Evolutionary conservation across 2,113 vertebrate genomes (phyloP).

Genomic region (Poeciliopsis occidentalis): DNA sequence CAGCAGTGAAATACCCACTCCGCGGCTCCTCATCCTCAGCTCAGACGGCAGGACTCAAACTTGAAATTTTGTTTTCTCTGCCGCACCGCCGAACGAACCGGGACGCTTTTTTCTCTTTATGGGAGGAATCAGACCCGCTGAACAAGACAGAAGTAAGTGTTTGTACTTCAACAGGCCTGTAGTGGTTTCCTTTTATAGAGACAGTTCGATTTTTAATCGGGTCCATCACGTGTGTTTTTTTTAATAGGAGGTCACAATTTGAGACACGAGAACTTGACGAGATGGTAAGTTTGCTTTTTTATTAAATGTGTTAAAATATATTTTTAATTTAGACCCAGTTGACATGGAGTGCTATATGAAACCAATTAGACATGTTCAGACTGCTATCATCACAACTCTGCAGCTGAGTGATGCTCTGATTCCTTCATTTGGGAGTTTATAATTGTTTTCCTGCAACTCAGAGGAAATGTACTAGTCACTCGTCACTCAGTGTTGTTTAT

Average conservation of each 20-base stretch:
- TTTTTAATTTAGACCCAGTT: neutral
- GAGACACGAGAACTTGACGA: slow-evolving; percentile 47
- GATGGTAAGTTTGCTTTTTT: slow-evolving; percentile 67
- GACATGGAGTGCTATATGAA: neutral
- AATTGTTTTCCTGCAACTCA: neutral
- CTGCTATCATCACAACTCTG: slow-evolving; percentile 20
- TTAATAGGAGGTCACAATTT: slow-evolving; percentile 38
- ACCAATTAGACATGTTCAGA: slow-evolving; percentile 2
- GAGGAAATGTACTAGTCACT: neutral
- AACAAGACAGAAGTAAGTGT: slow-evolving; percentile 26
- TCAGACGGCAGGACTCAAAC: neutral
- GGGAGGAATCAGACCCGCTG: neutral
- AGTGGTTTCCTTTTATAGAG: neutral
- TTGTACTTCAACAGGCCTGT: too few relatives aligned
- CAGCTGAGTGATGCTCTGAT: slow-evolving; percentile 31
- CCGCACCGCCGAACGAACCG: neutral
- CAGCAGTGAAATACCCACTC: slow-evolving; percentile 9
- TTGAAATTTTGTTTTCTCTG: neutral
- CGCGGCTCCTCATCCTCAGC: slow-evolving; percentile 33
- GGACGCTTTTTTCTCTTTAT: slow-evolving; percentile 1
- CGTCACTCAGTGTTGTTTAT: neutral
- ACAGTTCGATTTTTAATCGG: neutral
- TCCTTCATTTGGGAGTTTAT: neutral
- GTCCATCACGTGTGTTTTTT: slow-evolving; percentile 14
- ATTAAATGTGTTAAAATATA: neutral